Conservation (phyloP, 2,797 vertebrate genomes). For the Sitta carolinensis region DNA sequence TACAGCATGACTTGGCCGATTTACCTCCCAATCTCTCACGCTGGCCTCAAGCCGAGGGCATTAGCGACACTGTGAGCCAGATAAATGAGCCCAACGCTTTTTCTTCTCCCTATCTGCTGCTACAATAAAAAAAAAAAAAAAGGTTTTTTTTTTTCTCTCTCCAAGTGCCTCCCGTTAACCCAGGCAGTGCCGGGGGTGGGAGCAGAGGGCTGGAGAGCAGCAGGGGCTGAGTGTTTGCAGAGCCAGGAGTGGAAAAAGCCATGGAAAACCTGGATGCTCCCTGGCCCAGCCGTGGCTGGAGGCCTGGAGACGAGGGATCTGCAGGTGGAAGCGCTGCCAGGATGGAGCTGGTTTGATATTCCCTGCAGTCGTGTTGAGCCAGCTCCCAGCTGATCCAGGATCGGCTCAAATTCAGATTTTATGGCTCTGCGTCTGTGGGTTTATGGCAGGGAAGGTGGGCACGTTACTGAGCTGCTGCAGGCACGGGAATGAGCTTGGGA, state of each 20-base stretch:
- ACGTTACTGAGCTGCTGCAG: not conserved
- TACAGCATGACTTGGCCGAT: conserved; percentile 56
- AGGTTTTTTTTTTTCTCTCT: not conserved
- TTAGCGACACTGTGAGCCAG: conserved; percentile 46
- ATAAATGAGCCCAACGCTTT: conserved; percentile 50
- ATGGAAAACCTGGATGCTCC: not conserved
- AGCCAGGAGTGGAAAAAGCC: not conserved
- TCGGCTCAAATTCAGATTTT: not conserved
- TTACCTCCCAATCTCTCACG: conserved; percentile 59
- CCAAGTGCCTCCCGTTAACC: conserved; percentile 14
- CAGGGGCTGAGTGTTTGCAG: not conserved
- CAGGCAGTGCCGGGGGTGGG: not conserved
- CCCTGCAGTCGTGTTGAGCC: accelerated
- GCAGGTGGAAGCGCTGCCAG: not conserved
- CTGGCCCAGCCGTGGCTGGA: not conserved
- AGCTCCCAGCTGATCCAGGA: not conserved
- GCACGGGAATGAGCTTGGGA: not conserved
- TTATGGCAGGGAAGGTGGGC: not conserved
- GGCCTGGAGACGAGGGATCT: not conserved
- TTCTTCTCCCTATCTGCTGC: conserved; percentile 41
- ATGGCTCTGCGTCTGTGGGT: not conserved
- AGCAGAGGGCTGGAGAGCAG: not conserved
- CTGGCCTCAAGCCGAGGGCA: conserved; percentile 64
- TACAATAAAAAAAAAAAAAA: not conserved
- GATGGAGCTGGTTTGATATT: not conserved